Base-by-base conservation (phyloP, 2,113 vertebrate genomes). In the Notiomystis cincta region DNA sequence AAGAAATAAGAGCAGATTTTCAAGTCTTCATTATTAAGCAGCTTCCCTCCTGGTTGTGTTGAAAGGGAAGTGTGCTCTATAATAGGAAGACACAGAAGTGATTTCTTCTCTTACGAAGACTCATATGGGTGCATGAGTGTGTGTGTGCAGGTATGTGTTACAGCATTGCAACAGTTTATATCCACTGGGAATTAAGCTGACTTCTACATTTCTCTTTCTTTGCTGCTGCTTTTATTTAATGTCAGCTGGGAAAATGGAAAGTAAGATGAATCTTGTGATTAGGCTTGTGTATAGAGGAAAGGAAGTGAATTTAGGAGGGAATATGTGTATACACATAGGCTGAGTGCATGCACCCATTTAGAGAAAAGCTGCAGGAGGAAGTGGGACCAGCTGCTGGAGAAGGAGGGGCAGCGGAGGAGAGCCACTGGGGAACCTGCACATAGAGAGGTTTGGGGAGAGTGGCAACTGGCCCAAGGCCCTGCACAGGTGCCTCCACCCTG, bases 1-100 rank as follows among this genome's bases (percentile, higher is more conserved):
- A 94, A 78, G 72, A 94, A 94, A 92, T 38, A 62, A 92, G 47
- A 94, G 25, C 71, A 96, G 71, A 89, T 44, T 58, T 90, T 90
- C 47, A 66, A 23, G 60, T 70, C 51, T 67, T 87, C 77, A 31
- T 80, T 93, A 73, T 86, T 81, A 94, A 83, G 44, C 42, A 70
- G 33, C 54, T 94, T 93, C 71, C 70, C 56, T 90, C 48, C 47
- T 53, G 28, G 12, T 40, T 53, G 19, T 66, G n/a, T 44, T 86
- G 56, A 86, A 86, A 83, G 28, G 28, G 30, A 87, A 72, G 44
- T 42, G 23, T 58, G 53, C 75, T 88, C 62, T 86, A 2, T 24
- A 70, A 66, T 4, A 76, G 35, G 38, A 80, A 94, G 75, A 70
- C 15, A 19, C 20, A 23, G 7, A 72, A 76, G 31, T 69, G 58